A percentile compares a stretch with the other conserved stretches of the same genome.
Evolutionary conservation across 2,113 vertebrate species (phyloP).

Genomic region (Gobius niger): DNA sequence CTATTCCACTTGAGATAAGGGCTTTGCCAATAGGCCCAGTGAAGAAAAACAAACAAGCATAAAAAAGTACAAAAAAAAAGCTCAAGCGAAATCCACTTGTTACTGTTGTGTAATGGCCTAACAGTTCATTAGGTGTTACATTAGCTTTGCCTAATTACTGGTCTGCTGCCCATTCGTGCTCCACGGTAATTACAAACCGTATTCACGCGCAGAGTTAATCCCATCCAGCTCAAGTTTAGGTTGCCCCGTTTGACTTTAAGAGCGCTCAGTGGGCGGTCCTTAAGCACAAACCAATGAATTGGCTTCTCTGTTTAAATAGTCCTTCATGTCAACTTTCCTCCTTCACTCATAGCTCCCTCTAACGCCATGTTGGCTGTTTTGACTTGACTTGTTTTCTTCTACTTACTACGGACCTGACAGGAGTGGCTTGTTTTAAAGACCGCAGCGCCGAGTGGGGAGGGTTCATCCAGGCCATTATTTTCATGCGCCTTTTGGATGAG

Average conservation of each 20-base stretch:
- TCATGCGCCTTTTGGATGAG: slow-evolving; percentile 53
- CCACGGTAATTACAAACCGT: slow-evolving; percentile 13
- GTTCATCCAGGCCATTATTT: slow-evolving; percentile 7
- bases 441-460: slow-evolving; percentile 42
- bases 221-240: slow-evolving; percentile 25
- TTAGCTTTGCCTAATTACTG: background rate
- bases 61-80: background rate
- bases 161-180: background rate
- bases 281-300: slow-evolving; percentile 79
- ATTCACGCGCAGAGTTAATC: slow-evolving; percentile 26
- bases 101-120: too few species aligned
- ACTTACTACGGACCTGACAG: slow-evolving; percentile 77
- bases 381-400: slow-evolving; percentile 75
- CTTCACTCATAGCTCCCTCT: slow-evolving; percentile 79
- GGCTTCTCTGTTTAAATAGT: slow-evolving; percentile 88
- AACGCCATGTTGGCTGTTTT: slow-evolving; percentile 93
- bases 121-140: too few species aligned
- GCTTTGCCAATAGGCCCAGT: background rate
- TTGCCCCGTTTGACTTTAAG: slow-evolving; percentile 57
- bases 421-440: slow-evolving; percentile 53
- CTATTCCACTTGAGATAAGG: background rate
- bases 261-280: slow-evolving; percentile 76
- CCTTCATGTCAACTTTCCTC: slow-evolving; percentile 84
- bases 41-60: too few species aligned
- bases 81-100: background rate